A percentile compares a stretch with the other conserved stretches of the same genome.
phyloP scores from a whole-genome alignment of 2,888 invertebrate genomes.

The Acronicta aceris region DNA sequence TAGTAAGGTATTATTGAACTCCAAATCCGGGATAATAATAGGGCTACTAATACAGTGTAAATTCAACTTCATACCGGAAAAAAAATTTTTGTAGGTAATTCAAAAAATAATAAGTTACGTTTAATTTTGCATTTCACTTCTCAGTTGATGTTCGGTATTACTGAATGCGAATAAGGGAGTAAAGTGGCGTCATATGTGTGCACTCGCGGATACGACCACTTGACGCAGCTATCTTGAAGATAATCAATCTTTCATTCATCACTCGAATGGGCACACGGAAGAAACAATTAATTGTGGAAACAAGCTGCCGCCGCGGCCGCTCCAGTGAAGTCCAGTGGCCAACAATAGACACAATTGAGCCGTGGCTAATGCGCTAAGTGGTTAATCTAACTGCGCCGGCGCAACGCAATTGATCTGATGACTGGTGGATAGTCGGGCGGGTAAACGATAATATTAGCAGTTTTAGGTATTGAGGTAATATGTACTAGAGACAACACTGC shows the following conservation, averaged over 20 bases:
- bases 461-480: not conserved
- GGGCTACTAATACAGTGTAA: no score
- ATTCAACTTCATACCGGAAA: no score
- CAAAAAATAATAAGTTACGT: no score
- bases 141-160: no score
- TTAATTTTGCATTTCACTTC: no score
- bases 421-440: not conserved
- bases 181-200: no score
- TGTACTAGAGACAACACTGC: not conserved
- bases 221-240: conserved; percentile 1
- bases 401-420: conserved; percentile 4
- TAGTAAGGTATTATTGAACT: no score
- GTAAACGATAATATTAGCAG: not conserved
- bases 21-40: no score
- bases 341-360: conserved; percentile 6
- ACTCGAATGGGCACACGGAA: conserved; percentile 20
- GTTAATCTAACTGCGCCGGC: conserved; percentile 3
- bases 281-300: conserved; percentile 21
- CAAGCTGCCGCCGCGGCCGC: conserved; percentile 1
- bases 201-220: not conserved
- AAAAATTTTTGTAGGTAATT: no score
- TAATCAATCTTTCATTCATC: not conserved
- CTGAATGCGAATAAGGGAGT: no score
- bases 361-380: conserved; percentile 4
- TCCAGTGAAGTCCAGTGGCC: not conserved